Evolutionary conservation across 1,140 invertebrate genomes (phyloP).

Genomic region (Metaphire vulgaris): DNA sequence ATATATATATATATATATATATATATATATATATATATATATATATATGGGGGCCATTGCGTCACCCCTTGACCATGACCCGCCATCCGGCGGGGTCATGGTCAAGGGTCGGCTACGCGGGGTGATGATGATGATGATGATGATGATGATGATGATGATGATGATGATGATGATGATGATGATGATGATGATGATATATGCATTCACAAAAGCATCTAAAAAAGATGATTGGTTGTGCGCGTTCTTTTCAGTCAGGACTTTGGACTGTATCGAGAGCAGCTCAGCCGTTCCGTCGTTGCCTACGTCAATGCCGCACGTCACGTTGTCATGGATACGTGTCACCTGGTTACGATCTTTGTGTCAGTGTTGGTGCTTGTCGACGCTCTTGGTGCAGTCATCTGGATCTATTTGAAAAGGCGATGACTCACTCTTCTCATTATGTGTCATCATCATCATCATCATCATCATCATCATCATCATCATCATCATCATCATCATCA

Average conservation of each 20-base stretch:
- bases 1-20: too few relatives aligned
- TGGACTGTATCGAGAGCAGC: slow-evolving; percentile 21
- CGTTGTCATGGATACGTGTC: slow-evolving; percentile 27
- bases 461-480: background rate
- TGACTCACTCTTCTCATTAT: background rate
- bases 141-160: background rate
- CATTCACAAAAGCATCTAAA: too few relatives aligned
- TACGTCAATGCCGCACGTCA: slow-evolving; percentile 26
- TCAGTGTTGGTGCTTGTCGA: slow-evolving; percentile 27
- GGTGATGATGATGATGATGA: background rate
- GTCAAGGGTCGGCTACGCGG: background rate
- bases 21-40: too few relatives aligned
- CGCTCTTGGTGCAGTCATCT: slow-evolving; percentile 27
- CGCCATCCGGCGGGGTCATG: too few relatives aligned
- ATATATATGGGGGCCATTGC: too few relatives aligned
- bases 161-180: background rate
- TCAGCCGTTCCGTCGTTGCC: slow-evolving; percentile 19
- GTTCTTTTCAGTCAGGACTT: slow-evolving; percentile 27
- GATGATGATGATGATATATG: background rate
- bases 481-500: background rate
- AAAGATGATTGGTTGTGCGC: background rate
- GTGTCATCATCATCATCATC: background rate
- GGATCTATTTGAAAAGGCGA: slow-evolving; percentile 30
- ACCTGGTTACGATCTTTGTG: slow-evolving; percentile 28
- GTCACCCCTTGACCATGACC: too few relatives aligned